These are phyloP conservation scores for Cheirogaleus medius DNA, from an alignment of 2,113 vertebrate genomes.

Conservation along the genomic window DNA sequence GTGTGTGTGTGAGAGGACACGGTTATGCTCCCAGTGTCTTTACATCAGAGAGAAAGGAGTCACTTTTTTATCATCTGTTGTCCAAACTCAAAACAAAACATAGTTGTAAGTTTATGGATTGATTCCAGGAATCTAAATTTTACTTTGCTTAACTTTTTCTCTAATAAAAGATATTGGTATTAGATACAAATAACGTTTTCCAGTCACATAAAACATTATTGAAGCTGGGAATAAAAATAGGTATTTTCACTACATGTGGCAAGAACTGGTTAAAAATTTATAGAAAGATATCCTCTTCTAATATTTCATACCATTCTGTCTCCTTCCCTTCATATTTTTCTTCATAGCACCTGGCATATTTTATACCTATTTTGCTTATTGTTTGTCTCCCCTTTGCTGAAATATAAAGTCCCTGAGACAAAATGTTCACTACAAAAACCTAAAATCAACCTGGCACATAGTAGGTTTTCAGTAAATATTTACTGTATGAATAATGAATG, in stretches of 20 bases:
- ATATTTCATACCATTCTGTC: background rate
- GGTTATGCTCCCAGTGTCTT: background rate
- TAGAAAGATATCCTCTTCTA: background rate
- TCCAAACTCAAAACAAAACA: background rate
- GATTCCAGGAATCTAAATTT: conserved; percentile 14
- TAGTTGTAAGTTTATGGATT: background rate
- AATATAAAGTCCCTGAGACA: background rate
- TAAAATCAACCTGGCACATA: background rate
- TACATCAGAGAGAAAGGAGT: background rate
- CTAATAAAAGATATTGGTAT: background rate
- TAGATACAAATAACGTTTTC: conserved; percentile 27
- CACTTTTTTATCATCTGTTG: background rate
- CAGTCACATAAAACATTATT: background rate
- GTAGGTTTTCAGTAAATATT: background rate
- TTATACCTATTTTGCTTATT: conserved; percentile 17
- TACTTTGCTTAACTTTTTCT: conserved; percentile 28
- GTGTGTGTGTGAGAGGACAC: background rate
- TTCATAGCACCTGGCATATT: background rate
- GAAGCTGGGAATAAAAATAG: conserved; percentile 29
- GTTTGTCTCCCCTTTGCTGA: background rate
- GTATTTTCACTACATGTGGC: background rate
- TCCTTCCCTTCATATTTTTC: background rate
- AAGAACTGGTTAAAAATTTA: background rate
- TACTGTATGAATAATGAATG: background rate
- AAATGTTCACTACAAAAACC: background rate